Percentiles rank a stretch among this genome's conserved stretches.
These are phyloP conservation scores for Pardalotus punctatus DNA, from an alignment of 2,113 vertebrate species.

Conservation along the genomic window DNA sequence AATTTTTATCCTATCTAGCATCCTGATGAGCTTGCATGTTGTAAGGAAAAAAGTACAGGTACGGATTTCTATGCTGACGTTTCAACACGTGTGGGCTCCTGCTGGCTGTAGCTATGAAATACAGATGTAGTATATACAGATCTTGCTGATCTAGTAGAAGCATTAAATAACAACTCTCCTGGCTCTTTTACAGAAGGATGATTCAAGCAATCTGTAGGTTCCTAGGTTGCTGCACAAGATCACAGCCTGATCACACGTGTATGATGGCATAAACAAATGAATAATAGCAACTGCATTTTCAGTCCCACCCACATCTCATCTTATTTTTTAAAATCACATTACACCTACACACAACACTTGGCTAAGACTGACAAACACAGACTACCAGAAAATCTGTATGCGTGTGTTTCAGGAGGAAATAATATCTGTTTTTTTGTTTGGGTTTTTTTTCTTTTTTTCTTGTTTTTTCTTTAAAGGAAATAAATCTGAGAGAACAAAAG, in stretches of 20 bases:
- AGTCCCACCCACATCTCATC: constrained; percentile 32
- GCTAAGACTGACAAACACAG: background rate
- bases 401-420: background rate
- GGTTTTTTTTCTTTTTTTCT: background rate
- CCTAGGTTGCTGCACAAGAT: background rate
- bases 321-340: background rate
- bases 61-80: background rate
- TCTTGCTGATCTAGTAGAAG: constrained; percentile 9
- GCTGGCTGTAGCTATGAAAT: background rate
- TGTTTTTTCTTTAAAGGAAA: background rate
- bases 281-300: constrained; percentile 39
- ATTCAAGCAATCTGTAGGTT: background rate
- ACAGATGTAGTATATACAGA: background rate
- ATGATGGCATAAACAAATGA: constrained; percentile 34
- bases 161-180: background rate
- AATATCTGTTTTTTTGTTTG: background rate
- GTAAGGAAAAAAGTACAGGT: background rate
- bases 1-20: background rate
- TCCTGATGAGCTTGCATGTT: background rate
- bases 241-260: background rate
- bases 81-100: constrained; percentile 11
- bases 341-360: background rate
- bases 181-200: background rate
- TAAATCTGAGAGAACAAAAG: background rate
- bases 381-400: background rate